Evolutionary conservation across 2,888 invertebrate genomes (phyloP), one percentile per base, ranked within the genome.

Genomic region (Acleris emargana): DNA sequence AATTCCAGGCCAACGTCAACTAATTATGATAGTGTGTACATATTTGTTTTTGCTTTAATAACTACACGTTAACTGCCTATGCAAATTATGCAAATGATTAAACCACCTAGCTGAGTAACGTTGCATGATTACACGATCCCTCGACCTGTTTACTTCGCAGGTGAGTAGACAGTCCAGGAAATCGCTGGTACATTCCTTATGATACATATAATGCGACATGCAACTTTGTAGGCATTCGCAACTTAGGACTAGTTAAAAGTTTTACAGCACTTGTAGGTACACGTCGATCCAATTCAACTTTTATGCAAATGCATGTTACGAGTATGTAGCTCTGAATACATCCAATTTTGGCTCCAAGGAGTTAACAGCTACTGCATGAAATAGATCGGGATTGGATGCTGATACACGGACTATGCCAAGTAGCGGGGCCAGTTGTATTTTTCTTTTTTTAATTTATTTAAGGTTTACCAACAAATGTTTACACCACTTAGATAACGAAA

Each of bases 271-370:
- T 73, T 68, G 72, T 73, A 76, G n/a, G n/a, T 75, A 77, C 77
- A 75, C 76, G 73, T 81, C 77, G 79, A 76, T 76, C 77, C 81
- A 82, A 86, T 85, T 82, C 73, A 77, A 83, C 77, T 86, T 83
- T 82, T 83, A 87, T 87, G 84, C 82, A 85, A 88, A 87, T 87
- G 76, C 70, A 28, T 28, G 9, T 9, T 13, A 32, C 32, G 7
- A 32, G 71, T 80, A 73, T 79, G 78, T 75, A 77, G 75, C 71
- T 71, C 70, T 67, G 60, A 32, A 69, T 68, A 68, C 63, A 68
- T 64, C 58, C 52, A 68, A 68, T 66, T 71, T 66, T 64, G 58
- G 25, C 50, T 53, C 60, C 60, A 49, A 68, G 68, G 67, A 64
- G 69, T 70, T 71, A 68, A 68, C 69, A 71, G 67, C 5, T 16